A percentile compares a stretch with the other conserved stretches of the same genome.
Conservation (phyloP, 2,113 vertebrate genomes). For the Sinosuthora webbiana region DNA sequence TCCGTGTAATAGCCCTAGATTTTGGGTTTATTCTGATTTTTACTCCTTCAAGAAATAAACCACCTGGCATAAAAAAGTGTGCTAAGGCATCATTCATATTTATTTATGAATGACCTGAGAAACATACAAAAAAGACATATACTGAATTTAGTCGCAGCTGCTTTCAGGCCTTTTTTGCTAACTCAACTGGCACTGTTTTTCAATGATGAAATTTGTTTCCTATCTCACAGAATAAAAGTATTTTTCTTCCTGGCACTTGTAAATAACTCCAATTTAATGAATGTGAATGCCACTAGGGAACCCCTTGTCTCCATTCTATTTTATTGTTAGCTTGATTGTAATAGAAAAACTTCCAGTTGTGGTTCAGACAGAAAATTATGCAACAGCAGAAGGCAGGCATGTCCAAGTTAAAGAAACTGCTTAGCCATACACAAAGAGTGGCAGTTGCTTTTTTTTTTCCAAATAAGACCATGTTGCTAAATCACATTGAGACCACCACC, state of each 20-base stretch:
- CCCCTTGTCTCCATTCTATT: neutral
- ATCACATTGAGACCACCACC: neutral
- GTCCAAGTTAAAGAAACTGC: neutral
- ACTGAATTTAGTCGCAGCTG: neutral
- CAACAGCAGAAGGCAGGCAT: neutral
- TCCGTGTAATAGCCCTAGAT: neutral
- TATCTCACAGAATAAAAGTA: neutral
- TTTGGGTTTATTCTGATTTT: neutral
- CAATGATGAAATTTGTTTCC: neutral
- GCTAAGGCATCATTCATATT: neutral
- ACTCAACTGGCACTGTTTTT: neutral
- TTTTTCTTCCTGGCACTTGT: neutral
- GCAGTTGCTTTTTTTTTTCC: neutral
- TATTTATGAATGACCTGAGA: neutral
- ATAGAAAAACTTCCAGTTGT: neutral
- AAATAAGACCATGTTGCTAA: neutral
- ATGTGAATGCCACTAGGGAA: neutral
- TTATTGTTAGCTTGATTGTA: neutral
- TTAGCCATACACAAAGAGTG: neutral
- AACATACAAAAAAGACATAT: neutral
- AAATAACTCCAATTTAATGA: neutral
- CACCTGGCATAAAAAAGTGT: neutral
- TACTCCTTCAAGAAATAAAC: neutral
- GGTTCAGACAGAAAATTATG: neutral
- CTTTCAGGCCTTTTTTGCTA: neutral